Base-by-base conservation (phyloP, 2,113 vertebrate species). In the Urocynchramus pylzowi region DNA sequence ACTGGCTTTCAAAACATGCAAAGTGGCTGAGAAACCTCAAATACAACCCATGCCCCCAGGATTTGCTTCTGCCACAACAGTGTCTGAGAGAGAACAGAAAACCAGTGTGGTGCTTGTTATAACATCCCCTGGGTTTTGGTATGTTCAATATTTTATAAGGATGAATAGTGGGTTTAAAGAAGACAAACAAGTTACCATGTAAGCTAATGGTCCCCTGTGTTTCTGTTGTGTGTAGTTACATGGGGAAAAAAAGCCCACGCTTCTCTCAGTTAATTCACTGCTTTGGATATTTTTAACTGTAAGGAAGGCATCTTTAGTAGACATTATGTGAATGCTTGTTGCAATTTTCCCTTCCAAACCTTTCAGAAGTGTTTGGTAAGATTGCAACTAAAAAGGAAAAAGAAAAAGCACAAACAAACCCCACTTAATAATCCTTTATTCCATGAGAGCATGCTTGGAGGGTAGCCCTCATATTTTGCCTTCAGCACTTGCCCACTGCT, bases 201-300 rank as follows among this genome's bases (percentile, higher is more conserved):
- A 82, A 82, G 11, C 9, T 75, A 59, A 64, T 39, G 33, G 30
- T 52, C 39, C 16, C 19, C 20, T 30, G 26, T 67, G 47, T 63
- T 93, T 69, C 59, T 94, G 53, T 31, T 60, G 10, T 16, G 4
- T 21, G 9, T 44, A 52, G 47, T 35, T 31, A 54, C 2, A 6
- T 47, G 28, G 30, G 9, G 0, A 3, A 14, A 65, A 74, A 52
- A 45, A 35, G 3, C 20, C 15, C 61, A 69, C 1, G 0, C 5
- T 69, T 73, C 23, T 82, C 39, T 65, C 20, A 59, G 45, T 44
- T 73, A 60, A 41, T 69, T 61, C 16, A 70, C 10, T 39, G 27
- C 2, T 57, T 65, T 89, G 26, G 10, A 35, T 73, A 7, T n/a
- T 69, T 87, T 56, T 39, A 57, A 23, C 18, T 35, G 3, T 50